phyloP scores from a whole-genome alignment of 2,113 vertebrate species.

The Myrmophylax atrothorax region DNA sequence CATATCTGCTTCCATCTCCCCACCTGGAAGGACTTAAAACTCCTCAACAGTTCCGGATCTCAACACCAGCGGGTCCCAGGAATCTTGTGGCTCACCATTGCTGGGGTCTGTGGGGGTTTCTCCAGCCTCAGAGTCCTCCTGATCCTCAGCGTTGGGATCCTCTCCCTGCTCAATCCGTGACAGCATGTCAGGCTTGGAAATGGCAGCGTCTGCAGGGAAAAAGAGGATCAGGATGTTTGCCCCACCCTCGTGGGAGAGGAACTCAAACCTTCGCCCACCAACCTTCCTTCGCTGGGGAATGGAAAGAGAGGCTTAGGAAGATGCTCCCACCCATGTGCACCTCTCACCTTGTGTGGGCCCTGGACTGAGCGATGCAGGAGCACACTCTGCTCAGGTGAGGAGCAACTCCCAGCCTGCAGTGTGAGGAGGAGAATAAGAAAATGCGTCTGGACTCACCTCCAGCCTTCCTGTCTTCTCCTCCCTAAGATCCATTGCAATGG shows the following conservation, averaged over 20 bases:
- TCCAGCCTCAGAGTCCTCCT: neutral
- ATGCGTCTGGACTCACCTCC: conserved; percentile 53
- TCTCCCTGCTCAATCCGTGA: conserved; percentile 51
- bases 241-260: rapidly evolving
- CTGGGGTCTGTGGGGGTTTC: conserved; percentile 21
- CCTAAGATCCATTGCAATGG: conserved; percentile 62
- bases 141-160: neutral
- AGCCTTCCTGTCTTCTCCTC: conserved; percentile 53
- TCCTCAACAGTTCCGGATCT: neutral
- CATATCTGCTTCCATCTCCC: neutral
- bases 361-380: conserved; percentile 34
- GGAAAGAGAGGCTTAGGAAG: neutral
- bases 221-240: neutral
- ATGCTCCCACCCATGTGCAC: neutral
- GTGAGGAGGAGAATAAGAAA: conserved; percentile 30
- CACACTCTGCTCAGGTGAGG: conserved; percentile 36
- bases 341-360: conserved; percentile 27
- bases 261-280: neutral
- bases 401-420: conserved; percentile 53
- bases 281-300: neutral
- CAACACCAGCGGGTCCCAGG: rapidly evolving
- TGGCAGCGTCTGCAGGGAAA: conserved; percentile 5
- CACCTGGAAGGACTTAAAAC: neutral
- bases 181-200: conserved; percentile 59
- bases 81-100: neutral